Base-by-base conservation (phyloP, 2,888 invertebrate genomes). In the Drosophila stalkeri region DNA sequence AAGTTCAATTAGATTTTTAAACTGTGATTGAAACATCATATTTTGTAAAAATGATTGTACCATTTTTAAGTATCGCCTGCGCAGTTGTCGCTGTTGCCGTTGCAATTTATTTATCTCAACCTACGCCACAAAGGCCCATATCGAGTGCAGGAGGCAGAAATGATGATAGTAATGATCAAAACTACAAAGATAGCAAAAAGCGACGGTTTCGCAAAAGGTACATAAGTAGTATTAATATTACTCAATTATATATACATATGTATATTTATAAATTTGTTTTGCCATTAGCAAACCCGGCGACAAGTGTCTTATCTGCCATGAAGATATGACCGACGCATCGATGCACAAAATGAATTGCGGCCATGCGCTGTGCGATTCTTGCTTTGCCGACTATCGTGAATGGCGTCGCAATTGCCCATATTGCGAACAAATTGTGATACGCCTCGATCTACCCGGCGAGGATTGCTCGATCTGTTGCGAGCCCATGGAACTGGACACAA, bases 401-500 rank as follows among this genome's bases (percentile, higher is more conserved):
- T 1, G 14, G 3, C 12, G 49, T 6, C 57, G 59, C 5, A 8
- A 59, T 0, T 86, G 86, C 18, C 73, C 67, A 1, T 12, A 57
- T 12, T 86, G 86, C 49, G 7, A 46, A 9, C 6, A 27, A 9
- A 0, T 20, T 0, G 68, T 75, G 3, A 65, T 65, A 2, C 61
- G 49, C 0, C 37, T 64, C 16, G 37, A 54, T 60, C 0, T 56
- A 12, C 67, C 77, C 0, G 78, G 71, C 3, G 88, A 87, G 3
- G 4, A 12, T 0, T 90, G 90, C 39, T 9, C 59, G 0, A 82
- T 91, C 20, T 90, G 90, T 51, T 31, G 56, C 6, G 59, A 83
- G 0, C 41, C 60, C 2, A 68, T 91, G 63, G 6, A 6, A 0
- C 14, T 2, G 0, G 0, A 11, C 0, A 37, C 62, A 3, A 82